A percentile compares a stretch with the other conserved stretches of the same genome.
Evolutionary conservation across 2,797 vertebrate species (phyloP).

Genomic region (Agapornis canus): DNA sequence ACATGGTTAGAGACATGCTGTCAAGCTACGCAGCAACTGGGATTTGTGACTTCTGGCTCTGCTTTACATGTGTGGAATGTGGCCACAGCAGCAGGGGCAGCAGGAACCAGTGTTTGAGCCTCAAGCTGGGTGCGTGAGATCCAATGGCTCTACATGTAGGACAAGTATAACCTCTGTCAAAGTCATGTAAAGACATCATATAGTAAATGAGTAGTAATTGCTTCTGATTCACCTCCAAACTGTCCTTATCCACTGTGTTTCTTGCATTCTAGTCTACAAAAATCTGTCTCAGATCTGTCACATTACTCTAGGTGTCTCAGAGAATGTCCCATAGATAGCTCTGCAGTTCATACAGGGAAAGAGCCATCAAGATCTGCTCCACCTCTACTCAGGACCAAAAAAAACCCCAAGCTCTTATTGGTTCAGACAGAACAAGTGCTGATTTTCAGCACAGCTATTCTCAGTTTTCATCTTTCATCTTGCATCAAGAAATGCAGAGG

Average conservation of each 20-base stretch:
- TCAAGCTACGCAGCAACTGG: neutral
- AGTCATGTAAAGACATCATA: neutral
- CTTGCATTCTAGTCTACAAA: neutral
- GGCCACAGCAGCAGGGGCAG: fast-evolving
- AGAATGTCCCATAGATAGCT: neutral
- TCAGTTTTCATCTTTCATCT: neutral
- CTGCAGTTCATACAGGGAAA: neutral
- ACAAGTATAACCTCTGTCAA: neutral
- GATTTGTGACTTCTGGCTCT: neutral
- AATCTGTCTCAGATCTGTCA: neutral
- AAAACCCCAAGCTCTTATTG: neutral
- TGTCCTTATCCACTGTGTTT: neutral
- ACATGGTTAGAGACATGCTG: neutral
- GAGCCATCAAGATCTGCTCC: neutral
- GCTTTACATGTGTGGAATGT: neutral
- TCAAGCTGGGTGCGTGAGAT: fast-evolving
- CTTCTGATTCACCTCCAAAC: neutral
- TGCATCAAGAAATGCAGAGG: neutral
- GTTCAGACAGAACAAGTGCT: neutral
- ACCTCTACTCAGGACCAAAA: neutral
- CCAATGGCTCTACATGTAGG: neutral
- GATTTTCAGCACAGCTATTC: neutral
- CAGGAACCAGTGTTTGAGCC: neutral
- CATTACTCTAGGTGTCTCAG: neutral
- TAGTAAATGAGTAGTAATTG: neutral